Evolutionary conservation across 2,888 invertebrate species (phyloP).

Genomic region (Tineola bisselliella): DNA sequence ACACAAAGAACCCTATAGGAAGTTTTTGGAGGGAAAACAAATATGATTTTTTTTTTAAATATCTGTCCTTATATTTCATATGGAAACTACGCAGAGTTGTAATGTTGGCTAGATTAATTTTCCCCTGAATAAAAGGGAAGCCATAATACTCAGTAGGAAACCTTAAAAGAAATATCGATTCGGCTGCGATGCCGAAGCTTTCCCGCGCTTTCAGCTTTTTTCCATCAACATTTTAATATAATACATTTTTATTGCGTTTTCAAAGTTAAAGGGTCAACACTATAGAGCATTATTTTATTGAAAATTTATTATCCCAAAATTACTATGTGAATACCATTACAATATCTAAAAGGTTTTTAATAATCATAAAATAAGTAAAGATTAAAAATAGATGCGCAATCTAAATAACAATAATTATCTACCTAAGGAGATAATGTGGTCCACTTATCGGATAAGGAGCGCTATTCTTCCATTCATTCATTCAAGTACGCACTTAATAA

Average conservation of each 20-base stretch:
- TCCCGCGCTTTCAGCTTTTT: constrained; percentile 3
- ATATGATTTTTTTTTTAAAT: no score
- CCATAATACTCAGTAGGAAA: neutral
- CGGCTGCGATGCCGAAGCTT: neutral
- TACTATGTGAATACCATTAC: no score
- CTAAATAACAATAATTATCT: constrained; percentile 41
- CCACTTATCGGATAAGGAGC: neutral
- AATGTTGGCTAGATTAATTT: neutral
- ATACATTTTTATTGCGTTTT: neutral
- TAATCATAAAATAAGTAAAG: neutral
- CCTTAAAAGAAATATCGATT: neutral
- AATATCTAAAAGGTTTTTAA: no score
- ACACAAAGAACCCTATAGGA: no score
- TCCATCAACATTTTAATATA: neutral
- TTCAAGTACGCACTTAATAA: neutral
- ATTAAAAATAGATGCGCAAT: constrained; percentile 15
- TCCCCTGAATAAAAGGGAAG: constrained; percentile 1
- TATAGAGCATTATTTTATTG: no score
- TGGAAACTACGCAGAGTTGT: neutral
- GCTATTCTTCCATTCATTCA: neutral
- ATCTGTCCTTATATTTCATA: no score
- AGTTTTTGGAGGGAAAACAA: no score
- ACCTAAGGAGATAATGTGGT: constrained; percentile 22
- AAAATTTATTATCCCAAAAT: no score
- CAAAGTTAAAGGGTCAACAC: neutral